A percentile compares a stretch with the other conserved stretches of the same genome.
These are phyloP conservation scores for Acronicta psi DNA, from an alignment of 2,888 invertebrate species.

Conservation along the genomic window DNA sequence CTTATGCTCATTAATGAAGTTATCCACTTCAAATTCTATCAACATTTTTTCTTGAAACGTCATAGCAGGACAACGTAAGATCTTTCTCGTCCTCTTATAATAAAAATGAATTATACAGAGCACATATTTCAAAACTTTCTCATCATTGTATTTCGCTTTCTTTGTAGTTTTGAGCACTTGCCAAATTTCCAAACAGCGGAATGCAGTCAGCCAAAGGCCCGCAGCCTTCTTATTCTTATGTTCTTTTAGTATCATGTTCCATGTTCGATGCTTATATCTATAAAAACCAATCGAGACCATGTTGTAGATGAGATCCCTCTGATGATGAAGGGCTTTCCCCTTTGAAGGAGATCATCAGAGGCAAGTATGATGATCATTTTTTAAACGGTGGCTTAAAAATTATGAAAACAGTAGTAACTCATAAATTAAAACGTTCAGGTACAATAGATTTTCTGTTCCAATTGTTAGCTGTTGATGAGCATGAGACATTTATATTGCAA, in stretches of 20 bases:
- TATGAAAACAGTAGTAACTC: no score
- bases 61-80: constrained; percentile 34
- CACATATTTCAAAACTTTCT: constrained; percentile 67
- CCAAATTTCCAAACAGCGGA: constrained; percentile 78
- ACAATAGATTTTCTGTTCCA: no score
- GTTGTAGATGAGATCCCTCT: no score
- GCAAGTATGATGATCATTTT: no score
- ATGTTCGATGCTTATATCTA: constrained; percentile 78
- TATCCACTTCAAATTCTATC: constrained; percentile 67
- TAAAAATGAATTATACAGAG: constrained; percentile 75
- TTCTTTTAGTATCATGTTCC: constrained; percentile 80
- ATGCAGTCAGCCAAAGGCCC: constrained; percentile 73
- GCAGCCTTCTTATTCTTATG: constrained; percentile 66
- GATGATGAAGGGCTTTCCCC: no score
- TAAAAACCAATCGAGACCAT: neutral
- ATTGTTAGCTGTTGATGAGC: no score
- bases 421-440: no score
- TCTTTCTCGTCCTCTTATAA: constrained; percentile 46
- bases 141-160: constrained; percentile 65
- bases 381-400: no score
- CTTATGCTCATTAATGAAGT: constrained; percentile 65
- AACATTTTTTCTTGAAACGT: constrained; percentile 65
- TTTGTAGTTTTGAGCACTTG: constrained; percentile 67
- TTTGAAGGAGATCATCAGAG: no score
- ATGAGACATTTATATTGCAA: neutral